phyloP scores from a whole-genome alignment of 1,140 invertebrate species.

The Lasaia peninsularis region DNA sequence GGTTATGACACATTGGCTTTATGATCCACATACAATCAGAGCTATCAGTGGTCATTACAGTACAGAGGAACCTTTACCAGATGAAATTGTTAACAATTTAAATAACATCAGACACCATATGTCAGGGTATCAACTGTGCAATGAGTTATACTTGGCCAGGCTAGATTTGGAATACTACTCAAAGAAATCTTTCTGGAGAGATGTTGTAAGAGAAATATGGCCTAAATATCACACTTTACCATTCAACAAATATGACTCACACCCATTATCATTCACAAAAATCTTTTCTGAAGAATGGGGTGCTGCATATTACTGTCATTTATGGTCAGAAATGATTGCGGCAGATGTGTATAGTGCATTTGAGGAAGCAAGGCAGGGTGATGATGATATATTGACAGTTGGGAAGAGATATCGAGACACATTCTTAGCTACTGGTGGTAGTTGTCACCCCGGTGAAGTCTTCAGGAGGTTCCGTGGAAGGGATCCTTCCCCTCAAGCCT shows the following conservation, averaged over 20 bases:
- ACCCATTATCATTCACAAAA: conserved; percentile 87
- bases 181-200: conserved; percentile 87
- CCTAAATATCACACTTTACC: conserved; percentile 85
- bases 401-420: conserved; percentile 89
- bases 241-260: conserved; percentile 85
- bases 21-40: conserved; percentile 83
- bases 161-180: conserved; percentile 92
- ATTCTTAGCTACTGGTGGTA: conserved; percentile 90
- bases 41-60: conserved; percentile 85
- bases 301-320: conserved; percentile 85
- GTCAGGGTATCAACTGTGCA: conserved; percentile 87
- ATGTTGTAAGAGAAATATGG: conserved; percentile 87
- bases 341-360: conserved; percentile 93
- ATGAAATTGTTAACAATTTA: conserved; percentile 81
- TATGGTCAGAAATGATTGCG: conserved; percentile 92
- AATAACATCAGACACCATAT: conserved; percentile 83
- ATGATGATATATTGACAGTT: conserved; percentile 75
- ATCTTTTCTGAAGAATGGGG: conserved; percentile 85
- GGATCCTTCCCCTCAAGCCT: conserved; percentile 90
- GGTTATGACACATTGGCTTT: conserved; percentile 90
- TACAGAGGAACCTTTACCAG: conserved; percentile 84
- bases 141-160: conserved; percentile 88
- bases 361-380: conserved; percentile 80
- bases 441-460: conserved; percentile 86
- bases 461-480: conserved; percentile 94